These are phyloP conservation scores for Hypsibius dujardini DNA, from an alignment of 1,140 invertebrate species.

Conservation along the genomic window DNA sequence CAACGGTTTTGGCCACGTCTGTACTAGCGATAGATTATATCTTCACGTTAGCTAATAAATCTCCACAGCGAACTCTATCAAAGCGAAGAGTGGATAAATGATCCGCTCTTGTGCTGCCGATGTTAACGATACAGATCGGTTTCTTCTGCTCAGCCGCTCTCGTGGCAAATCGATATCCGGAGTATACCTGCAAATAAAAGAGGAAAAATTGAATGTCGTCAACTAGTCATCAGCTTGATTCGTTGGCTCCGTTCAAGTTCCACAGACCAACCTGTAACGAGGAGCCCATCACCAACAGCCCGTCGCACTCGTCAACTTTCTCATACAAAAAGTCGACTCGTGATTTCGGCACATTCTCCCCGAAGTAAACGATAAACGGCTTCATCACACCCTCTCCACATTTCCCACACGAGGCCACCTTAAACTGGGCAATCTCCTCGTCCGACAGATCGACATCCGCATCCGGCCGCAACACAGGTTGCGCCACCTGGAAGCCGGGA, in stretches of 20 bases:
- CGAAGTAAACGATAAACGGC: conserved; percentile 87
- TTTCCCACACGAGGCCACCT: too few species aligned
- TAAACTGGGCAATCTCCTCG: too few species aligned
- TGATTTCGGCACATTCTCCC: conserved; percentile 63
- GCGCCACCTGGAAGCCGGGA: too few species aligned
- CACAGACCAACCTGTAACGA: conserved; percentile 63
- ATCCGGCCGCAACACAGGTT: too few species aligned
- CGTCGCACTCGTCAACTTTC: conserved; percentile 49
- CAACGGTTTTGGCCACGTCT: too few species aligned
- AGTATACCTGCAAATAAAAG: conserved; percentile 33
- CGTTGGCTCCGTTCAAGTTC: neutral
- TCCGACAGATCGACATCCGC: too few species aligned
- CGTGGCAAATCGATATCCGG: conserved; percentile 60
- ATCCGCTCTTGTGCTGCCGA: conserved; percentile 77
- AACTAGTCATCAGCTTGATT: too few species aligned
- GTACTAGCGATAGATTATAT: too few species aligned
- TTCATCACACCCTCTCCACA: conserved; percentile 61
- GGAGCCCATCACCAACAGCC: conserved; percentile 68
- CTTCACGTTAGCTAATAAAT: conserved; percentile 27
- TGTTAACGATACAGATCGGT: conserved; percentile 66
- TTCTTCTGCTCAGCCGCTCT: conserved; percentile 52
- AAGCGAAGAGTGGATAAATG: conserved; percentile 50
- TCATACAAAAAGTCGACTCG: conserved; percentile 49
- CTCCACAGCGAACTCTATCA: conserved; percentile 29
- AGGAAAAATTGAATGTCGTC: too few species aligned